These are phyloP conservation scores for Melanogrammus aeglefinus DNA, from an alignment of 2,797 vertebrate species.

Conservation along the genomic window DNA sequence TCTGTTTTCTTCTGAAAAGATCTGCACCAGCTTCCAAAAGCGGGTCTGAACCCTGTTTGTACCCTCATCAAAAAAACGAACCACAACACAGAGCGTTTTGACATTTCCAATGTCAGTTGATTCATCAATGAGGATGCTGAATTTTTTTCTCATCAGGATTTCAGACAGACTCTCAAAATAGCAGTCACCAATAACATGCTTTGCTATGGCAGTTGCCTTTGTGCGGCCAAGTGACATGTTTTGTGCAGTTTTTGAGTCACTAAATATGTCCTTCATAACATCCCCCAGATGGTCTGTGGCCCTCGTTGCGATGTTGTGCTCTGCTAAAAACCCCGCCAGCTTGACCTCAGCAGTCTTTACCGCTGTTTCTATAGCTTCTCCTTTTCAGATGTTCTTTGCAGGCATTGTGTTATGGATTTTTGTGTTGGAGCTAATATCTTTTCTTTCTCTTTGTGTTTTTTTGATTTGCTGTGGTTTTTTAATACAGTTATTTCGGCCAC, in stretches of 20 bases:
- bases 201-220: conserved; percentile 24
- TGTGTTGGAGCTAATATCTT: too few species aligned
- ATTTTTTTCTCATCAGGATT: conserved; percentile 1
- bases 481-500: too few species aligned
- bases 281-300: too few species aligned
- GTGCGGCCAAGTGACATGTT: conserved; percentile 14
- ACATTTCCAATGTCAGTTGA: conserved; percentile 18
- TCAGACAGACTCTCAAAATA: conserved; percentile 4
- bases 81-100: conserved; percentile 4
- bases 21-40: conserved; percentile 21
- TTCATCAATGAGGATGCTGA: conserved; percentile 11
- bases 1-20: conserved; percentile 7
- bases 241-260: conserved; percentile 3
- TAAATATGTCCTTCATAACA: too few species aligned
- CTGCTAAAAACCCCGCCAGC: too few species aligned
- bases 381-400: too few species aligned
- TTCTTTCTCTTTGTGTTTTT: too few species aligned
- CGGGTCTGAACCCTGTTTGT: conserved; percentile 11
- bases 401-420: too few species aligned
- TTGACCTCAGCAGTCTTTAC: too few species aligned
- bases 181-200: conserved; percentile 16
- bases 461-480: too few species aligned
- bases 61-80: conserved; percentile 14
- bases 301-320: too few species aligned
- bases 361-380: too few species aligned